These are phyloP conservation scores for Alces alces DNA, from an alignment of 2,113 vertebrate species.

Conservation along the genomic window DNA sequence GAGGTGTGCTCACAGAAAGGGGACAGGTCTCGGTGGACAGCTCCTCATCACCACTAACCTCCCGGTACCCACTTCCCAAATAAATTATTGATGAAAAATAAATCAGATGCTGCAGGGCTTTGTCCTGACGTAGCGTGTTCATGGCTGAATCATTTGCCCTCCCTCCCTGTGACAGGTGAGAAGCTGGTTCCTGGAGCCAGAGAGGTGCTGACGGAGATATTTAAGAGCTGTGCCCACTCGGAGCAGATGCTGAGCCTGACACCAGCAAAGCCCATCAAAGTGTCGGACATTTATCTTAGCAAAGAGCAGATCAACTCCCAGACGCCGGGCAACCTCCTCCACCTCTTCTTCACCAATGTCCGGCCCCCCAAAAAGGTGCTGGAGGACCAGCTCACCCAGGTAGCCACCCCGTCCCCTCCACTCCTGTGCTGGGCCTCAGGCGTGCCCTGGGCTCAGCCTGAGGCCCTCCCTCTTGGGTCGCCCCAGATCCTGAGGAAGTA, in stretches of 20 bases:
- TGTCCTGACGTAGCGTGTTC: rapidly evolving
- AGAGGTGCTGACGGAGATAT: conserved; percentile 95
- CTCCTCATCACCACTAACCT: rapidly evolving
- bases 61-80: not conserved
- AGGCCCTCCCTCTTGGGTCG: not conserved
- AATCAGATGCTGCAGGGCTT: rapidly evolving
- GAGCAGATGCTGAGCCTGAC: conserved; percentile 96
- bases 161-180: conserved; percentile 82
- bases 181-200: conserved; percentile 92
- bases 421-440: rapidly evolving
- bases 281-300: conserved; percentile 96
- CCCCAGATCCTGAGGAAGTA: conserved; percentile 95
- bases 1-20: not conserved
- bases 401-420: conserved; percentile 43
- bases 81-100: not conserved
- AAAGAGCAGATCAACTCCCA: conserved; percentile 98
- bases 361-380: conserved; percentile 95
- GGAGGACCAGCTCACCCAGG: conserved; percentile 98
- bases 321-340: conserved; percentile 94
- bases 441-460: not conserved
- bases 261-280: conserved; percentile 91
- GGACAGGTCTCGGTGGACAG: not conserved
- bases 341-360: conserved; percentile 95
- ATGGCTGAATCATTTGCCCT: not conserved
- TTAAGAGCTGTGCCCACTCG: conserved; percentile 94